Evolutionary conservation across 2,888 invertebrate species (phyloP), one percentile per base, ranked within the genome.

Genomic region (Apodemia hepburni): DNA sequence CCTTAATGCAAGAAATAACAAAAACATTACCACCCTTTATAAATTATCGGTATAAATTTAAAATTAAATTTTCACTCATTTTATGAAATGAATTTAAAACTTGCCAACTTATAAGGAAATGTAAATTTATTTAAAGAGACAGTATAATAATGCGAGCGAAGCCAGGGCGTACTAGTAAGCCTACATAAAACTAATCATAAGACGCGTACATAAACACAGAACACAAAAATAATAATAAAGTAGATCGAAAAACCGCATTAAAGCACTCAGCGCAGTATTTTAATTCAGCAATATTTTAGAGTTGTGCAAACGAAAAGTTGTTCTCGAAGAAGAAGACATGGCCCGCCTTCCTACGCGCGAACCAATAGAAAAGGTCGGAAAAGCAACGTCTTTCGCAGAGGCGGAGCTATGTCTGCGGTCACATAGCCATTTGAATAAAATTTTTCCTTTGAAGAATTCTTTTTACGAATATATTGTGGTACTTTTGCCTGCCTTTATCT

Each of bases 221-320:
- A 8, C 1, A 47, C 45, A 47, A 47, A 47, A 17, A 47, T 47
- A 47, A 47, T 47, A 29, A 57, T 11, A 84, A 83, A 76, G 75
- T 79, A 80, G 80, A 84, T 83, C 77, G 72, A 75, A 75, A 78
- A 85, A 87, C 89, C 89, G 79, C 90, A 87, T 74, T 76, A 8
- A 77, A 76, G 77, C 84, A 87, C 80, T 89, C 79, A 80, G 75
- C 78, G 77, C 79, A 79, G 82, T 82, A 80, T 81, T 87, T 85
- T 88, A 88, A 89, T 88, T 88, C 81, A 76, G 84, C 84, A 84
- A 88, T 90, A 88, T 89, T 89, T 88, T 81, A 87, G 84, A 80
- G 80, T 82, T 79, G 85, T 86, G 87, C 89, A 90, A 91, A 90
- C 90, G 90, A 88, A 91, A 90, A 89, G 88, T 91, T 88, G 80